phyloP scores from a whole-genome alignment of 2,888 invertebrate genomes.

The Euproctis similis region DNA sequence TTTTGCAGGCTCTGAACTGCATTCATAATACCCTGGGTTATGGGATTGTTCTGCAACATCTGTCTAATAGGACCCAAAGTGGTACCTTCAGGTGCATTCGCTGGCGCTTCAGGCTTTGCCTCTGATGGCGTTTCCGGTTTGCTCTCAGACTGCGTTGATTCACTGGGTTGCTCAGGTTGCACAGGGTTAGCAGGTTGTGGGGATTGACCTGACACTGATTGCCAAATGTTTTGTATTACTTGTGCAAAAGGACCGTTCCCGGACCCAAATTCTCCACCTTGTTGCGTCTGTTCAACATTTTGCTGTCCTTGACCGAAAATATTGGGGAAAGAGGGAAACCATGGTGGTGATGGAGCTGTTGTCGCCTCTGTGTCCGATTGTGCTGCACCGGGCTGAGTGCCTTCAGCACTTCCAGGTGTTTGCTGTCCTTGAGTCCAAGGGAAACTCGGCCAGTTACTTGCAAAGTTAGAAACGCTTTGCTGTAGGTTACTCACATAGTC shows the following conservation, averaged over 20 bases:
- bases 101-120: conserved; percentile 4
- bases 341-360: neutral
- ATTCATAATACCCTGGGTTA: conserved; percentile 26
- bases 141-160: neutral
- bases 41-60: conserved; percentile 36
- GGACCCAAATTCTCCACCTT: neutral
- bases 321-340: neutral
- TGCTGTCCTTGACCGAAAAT: neutral
- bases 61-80: conserved; percentile 32
- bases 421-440: conserved; percentile 1
- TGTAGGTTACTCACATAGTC: conserved; percentile 13
- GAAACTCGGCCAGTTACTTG: conserved; percentile 5
- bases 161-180: conserved; percentile 1
- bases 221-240: neutral
- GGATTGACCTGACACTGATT: neutral
- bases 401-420: conserved; percentile 1
- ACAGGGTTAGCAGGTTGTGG: neutral
- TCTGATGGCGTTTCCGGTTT: conserved; percentile 1
- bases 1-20: conserved; percentile 28
- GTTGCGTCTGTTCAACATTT: neutral
- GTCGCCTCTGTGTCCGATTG: conserved; percentile 3
- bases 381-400: neutral
- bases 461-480: conserved; percentile 21
- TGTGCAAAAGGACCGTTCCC: neutral
- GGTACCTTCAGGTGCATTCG: conserved; percentile 9